A percentile compares a stretch with the other conserved stretches of the same genome.
Conservation (phyloP, 2,888 invertebrate genomes). For the Zaprionus lineosus region DNA sequence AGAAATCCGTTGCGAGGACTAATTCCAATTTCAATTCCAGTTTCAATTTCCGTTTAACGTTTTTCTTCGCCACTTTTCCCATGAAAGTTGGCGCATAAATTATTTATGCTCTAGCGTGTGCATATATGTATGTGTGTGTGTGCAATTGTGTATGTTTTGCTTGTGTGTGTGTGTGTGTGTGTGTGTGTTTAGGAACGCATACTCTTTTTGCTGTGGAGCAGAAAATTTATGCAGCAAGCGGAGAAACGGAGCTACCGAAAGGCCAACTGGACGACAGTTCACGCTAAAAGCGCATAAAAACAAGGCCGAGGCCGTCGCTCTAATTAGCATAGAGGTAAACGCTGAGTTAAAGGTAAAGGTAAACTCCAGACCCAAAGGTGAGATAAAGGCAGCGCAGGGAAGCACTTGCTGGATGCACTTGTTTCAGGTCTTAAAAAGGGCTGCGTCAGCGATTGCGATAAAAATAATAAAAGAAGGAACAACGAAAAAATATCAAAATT, state of each 20-base stretch:
- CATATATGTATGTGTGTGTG: not conserved
- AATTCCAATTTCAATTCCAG: constrained; percentile 49
- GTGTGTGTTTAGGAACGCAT: too few species aligned
- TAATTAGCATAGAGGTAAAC: constrained; percentile 65
- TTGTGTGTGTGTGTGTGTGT: not conserved
- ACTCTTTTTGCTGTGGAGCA: constrained; percentile 60
- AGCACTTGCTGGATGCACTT: constrained; percentile 45
- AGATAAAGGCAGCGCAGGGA: constrained; percentile 36
- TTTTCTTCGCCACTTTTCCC: constrained; percentile 65
- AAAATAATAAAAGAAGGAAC: constrained; percentile 11
- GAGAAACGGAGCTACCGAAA: constrained; percentile 27
- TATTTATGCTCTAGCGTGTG: constrained; percentile 29
- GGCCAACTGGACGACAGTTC: constrained; percentile 50
- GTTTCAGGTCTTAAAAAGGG: constrained; percentile 32
- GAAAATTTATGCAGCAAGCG: constrained; percentile 69
- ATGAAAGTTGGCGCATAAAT: constrained; percentile 71
- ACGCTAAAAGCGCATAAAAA: constrained; percentile 73
- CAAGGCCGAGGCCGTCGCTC: constrained; percentile 76
- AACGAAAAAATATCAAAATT: constrained; percentile 49
- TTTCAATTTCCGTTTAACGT: constrained; percentile 67
- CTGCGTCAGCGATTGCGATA: constrained; percentile 46
- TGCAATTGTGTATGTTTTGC: constrained; percentile 4
- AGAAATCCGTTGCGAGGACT: constrained; percentile 65
- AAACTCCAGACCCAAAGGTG: constrained; percentile 2
- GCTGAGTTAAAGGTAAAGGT: not conserved